These are phyloP conservation scores for Abrostola tripartita DNA, from an alignment of 2,888 invertebrate species.

Conservation along the genomic window DNA sequence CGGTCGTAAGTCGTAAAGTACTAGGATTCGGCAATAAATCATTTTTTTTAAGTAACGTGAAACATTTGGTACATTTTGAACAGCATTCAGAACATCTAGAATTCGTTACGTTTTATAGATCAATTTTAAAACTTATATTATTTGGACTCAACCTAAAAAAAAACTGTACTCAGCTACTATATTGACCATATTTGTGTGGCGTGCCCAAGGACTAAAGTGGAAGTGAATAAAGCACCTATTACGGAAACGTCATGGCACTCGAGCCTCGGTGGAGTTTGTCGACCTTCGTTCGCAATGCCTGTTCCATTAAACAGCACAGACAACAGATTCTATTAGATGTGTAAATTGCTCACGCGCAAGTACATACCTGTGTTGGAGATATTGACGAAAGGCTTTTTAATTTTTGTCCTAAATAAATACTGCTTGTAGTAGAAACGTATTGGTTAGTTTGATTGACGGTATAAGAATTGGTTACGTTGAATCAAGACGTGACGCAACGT, in stretches of 20 bases:
- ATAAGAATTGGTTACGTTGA: too few species aligned
- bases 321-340: conserved; percentile 58
- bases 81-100: background rate
- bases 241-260: conserved; percentile 68
- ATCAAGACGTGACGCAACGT: too few species aligned
- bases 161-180: background rate
- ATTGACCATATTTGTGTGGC: conserved; percentile 28
- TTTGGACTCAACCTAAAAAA: background rate
- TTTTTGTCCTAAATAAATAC: background rate
- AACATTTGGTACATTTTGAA: too few species aligned
- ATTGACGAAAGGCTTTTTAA: conserved; percentile 8
- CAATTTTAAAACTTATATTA: background rate
- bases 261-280: conserved; percentile 70
- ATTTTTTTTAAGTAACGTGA: background rate
- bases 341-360: conserved; percentile 6
- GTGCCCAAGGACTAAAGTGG: conserved; percentile 59
- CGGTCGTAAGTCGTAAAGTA: too few species aligned
- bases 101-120: background rate
- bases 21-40: background rate
- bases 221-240: conserved; percentile 63
- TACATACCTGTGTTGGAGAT: conserved; percentile 3
- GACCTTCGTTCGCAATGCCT: conserved; percentile 73
- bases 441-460: too few species aligned
- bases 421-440: too few species aligned
- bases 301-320: conserved; percentile 59